Percentiles rank a stretch among this genome's conserved stretches.
Conservation (phyloP, 2,797 vertebrate genomes). For the Craterocephalus amniculus region DNA sequence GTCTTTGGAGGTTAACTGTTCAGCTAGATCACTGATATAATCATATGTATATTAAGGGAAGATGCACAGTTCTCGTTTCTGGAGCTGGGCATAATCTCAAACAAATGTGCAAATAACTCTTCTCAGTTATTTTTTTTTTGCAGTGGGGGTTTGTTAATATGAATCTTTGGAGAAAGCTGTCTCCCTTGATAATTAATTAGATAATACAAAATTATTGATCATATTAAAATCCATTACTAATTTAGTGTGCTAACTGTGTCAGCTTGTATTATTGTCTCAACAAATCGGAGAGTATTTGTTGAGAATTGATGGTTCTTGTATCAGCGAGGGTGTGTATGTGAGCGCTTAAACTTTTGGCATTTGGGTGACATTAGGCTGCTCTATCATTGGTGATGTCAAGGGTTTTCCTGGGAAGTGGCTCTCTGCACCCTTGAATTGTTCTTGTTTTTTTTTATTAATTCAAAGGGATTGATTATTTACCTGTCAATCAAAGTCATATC, state of each 20-base stretch:
- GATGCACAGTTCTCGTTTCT: not conserved
- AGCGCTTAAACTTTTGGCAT: no score
- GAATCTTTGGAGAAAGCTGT: not conserved
- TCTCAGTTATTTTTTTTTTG: not conserved
- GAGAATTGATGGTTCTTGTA: no score
- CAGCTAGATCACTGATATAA: conserved; percentile 3
- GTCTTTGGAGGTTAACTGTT: conserved; percentile 1
- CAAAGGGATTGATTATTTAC: no score
- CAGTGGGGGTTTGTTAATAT: not conserved
- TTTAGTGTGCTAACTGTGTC: no score
- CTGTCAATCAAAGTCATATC: not conserved
- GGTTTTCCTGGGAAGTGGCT: not conserved
- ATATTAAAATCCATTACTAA: no score
- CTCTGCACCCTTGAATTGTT: not conserved
- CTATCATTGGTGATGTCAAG: not conserved
- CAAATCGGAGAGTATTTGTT: no score
- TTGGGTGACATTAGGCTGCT: no score
- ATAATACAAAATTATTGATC: not conserved
- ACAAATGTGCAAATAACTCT: not conserved
- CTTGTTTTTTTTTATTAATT: no score
- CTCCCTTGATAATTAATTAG: not conserved
- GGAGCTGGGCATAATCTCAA: not conserved
- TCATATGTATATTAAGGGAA: not conserved
- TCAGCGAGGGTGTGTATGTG: no score
- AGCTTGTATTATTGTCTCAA: no score